These are phyloP conservation scores for Stercorarius parasiticus DNA, from an alignment of 2,113 vertebrate species.

Conservation along the genomic window DNA sequence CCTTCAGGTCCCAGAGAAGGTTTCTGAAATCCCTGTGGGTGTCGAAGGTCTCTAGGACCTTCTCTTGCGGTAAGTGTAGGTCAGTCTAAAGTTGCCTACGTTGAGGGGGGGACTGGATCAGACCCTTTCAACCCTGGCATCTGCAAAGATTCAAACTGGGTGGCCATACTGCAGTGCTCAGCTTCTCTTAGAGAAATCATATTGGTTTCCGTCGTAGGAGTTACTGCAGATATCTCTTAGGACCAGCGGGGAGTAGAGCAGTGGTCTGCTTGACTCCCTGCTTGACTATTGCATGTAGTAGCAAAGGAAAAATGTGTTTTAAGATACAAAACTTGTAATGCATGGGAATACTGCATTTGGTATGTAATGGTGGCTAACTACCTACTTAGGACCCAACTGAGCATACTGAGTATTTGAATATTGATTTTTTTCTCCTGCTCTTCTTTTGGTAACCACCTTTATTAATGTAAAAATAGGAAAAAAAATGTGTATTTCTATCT, in stretches of 20 bases:
- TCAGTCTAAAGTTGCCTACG: accelerated
- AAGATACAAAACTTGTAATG: background rate
- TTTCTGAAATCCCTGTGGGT: background rate
- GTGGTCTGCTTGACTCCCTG: accelerated
- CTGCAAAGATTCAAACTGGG: background rate
- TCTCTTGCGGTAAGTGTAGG: background rate
- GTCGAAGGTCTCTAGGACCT: background rate
- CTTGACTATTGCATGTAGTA: background rate
- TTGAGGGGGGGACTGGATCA: background rate
- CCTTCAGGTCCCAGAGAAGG: background rate
- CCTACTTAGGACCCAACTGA: background rate
- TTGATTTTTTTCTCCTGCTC: background rate
- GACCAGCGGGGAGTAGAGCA: background rate
- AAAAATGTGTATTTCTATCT: background rate
- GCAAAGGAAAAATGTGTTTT: background rate
- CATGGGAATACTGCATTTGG: background rate
- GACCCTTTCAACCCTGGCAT: background rate
- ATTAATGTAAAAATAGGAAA: background rate
- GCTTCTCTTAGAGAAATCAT: background rate
- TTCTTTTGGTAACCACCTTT: background rate
- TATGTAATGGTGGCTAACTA: background rate
- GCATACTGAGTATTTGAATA: background rate
- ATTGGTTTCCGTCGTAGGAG: background rate
- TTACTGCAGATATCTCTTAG: background rate
- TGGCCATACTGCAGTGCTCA: background rate